Percentiles rank a stretch among this genome's conserved stretches.
Conservation (phyloP, 2,888 invertebrate species). For the Dascillus cervinus region DNA sequence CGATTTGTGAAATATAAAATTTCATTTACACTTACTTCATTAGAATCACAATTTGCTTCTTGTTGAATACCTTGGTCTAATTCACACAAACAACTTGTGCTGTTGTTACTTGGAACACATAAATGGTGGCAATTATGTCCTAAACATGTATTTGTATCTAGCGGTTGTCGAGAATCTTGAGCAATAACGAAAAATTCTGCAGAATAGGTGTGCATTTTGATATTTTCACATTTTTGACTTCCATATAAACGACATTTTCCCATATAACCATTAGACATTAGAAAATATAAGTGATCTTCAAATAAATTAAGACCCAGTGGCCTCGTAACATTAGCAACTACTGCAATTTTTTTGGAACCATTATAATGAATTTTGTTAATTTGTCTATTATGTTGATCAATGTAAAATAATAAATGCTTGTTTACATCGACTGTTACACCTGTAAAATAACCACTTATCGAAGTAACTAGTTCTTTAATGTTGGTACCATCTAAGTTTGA, state of each 20-base stretch:
- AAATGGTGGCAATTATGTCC: constrained; percentile 51
- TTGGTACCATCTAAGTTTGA: constrained; percentile 48
- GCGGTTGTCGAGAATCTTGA: constrained; percentile 50
- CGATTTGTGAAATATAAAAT: not conserved
- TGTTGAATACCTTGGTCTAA: too few species aligned
- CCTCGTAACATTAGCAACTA: constrained; percentile 44
- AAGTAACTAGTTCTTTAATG: constrained; percentile 40
- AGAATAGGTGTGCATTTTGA: constrained; percentile 42
- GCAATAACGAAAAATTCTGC: constrained; percentile 47
- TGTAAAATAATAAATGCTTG: constrained; percentile 63
- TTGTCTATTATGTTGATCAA: constrained; percentile 53
- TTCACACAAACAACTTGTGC: constrained; percentile 50
- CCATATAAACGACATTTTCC: constrained; percentile 54
- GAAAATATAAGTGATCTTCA: constrained; percentile 71
- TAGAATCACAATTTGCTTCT: too few species aligned
- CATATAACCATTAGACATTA: constrained; percentile 49
- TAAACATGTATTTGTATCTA: constrained; percentile 44
- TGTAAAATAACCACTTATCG: constrained; percentile 33
- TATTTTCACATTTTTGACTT: constrained; percentile 41
- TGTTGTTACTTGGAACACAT: constrained; percentile 49
- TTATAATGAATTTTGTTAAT: constrained; percentile 48
- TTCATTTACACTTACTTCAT: constrained; percentile 9
- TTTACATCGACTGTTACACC: constrained; percentile 47
- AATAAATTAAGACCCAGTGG: constrained; percentile 63
- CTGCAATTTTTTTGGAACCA: constrained; percentile 39